Evolutionary conservation across 1,140 invertebrate species (phyloP).

Genomic region (Euglossa dilemma): DNA sequence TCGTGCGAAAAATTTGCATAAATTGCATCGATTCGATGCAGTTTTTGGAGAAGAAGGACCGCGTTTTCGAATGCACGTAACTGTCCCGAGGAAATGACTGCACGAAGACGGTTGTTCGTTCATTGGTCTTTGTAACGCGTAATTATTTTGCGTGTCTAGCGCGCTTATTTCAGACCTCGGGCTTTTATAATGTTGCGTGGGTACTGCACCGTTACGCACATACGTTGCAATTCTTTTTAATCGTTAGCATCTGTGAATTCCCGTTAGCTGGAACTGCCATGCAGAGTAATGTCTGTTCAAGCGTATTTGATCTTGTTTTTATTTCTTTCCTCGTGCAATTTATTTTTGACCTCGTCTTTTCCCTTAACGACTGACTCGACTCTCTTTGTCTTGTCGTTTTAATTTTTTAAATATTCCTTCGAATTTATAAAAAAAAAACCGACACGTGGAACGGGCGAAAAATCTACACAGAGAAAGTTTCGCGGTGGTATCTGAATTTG

Average conservation of each 20-base stretch:
- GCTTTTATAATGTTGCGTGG: background rate
- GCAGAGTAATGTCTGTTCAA: background rate
- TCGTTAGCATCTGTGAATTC: background rate
- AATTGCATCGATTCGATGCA: no score
- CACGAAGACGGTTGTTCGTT: background rate
- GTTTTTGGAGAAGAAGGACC: background rate
- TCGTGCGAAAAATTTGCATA: no score
- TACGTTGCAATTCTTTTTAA: background rate
- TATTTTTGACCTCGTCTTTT: no score
- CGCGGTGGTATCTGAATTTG: no score
- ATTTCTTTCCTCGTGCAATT: background rate
- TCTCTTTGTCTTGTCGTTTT: no score
- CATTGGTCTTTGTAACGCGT: background rate
- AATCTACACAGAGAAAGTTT: no score
- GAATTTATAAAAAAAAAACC: no score
- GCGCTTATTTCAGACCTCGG: background rate
- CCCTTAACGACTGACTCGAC: no score
- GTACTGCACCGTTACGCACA: background rate
- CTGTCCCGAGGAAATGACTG: background rate
- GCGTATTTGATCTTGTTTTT: background rate
- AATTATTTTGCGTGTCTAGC: background rate
- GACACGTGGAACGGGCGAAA: no score
- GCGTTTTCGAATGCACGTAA: background rate
- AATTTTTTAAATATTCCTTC: no score
- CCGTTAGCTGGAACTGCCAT: background rate